Conservation (phyloP, 2,113 vertebrate species). For the Cavia aperea region DNA sequence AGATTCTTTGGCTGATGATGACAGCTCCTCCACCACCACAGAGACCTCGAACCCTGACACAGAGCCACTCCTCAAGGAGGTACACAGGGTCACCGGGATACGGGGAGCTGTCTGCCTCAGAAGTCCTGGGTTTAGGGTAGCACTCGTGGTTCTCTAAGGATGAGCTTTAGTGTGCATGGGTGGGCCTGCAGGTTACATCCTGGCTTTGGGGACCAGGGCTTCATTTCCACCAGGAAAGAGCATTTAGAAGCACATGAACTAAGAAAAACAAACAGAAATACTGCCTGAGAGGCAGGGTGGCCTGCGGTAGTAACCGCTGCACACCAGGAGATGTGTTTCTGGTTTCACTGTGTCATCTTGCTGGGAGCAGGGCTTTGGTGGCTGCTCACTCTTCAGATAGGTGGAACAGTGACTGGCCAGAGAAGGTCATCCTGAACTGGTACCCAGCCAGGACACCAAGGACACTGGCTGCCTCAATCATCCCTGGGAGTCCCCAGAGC, state of each 20-base stretch:
- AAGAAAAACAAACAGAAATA: neutral
- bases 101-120: fast-evolving
- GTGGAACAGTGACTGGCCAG: neutral
- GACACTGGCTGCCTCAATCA: neutral
- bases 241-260: neutral
- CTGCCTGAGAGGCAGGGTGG: neutral
- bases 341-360: neutral
- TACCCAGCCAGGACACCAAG: neutral
- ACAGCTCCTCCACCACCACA: constrained; percentile 98
- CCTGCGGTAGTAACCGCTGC: neutral
- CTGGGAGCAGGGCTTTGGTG: neutral
- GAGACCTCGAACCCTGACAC: constrained; percentile 97
- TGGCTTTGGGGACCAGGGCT: too few relatives aligned
- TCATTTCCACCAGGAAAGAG: neutral
- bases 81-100: constrained; percentile 23
- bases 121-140: neutral
- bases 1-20: constrained; percentile 90
- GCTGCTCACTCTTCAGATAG: neutral
- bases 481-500: neutral
- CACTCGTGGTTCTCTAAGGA: neutral
- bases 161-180: fast-evolving
- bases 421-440: neutral
- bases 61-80: constrained; percentile 91
- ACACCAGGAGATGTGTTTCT: neutral
- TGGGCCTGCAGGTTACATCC: neutral